phyloP scores from a whole-genome alignment of 2,797 vertebrate genomes.

The Channallabes apus region DNA sequence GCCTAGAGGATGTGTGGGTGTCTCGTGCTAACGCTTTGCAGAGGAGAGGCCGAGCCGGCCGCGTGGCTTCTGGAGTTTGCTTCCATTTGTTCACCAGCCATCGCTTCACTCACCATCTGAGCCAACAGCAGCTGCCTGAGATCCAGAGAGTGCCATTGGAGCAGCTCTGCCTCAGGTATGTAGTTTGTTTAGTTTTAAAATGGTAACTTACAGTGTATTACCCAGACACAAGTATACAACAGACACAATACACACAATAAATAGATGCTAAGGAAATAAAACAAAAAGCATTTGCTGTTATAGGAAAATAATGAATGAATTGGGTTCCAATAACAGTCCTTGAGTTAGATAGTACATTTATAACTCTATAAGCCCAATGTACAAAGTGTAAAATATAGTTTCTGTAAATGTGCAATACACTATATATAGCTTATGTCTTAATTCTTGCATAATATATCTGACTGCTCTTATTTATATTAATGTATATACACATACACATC shows the following conservation, averaged over 20 bases:
- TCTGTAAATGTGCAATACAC: no score
- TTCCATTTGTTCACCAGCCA: conserved; percentile 98
- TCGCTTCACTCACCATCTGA: conserved; percentile 86
- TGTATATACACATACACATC: no score
- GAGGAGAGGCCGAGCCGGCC: conserved; percentile 91
- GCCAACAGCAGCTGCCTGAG: conserved; percentile 91
- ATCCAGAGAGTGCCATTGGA: conserved; percentile 94
- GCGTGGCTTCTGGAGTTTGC: conserved; percentile 91
- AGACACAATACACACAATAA: neutral
- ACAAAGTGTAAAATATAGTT: no score
- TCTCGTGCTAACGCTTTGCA: conserved; percentile 93
- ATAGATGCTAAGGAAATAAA: neutral
- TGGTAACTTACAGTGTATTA: no score
- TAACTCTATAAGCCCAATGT: no score
- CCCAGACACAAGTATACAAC: neutral
- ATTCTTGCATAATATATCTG: no score
- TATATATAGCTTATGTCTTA: no score
- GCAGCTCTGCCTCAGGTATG: conserved; percentile 85
- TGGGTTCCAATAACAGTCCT: neutral
- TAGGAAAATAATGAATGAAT: neutral
- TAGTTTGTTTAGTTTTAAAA: neutral
- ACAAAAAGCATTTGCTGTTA: neutral
- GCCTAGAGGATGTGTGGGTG: conserved; percentile 92
- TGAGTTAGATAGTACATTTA: no score
- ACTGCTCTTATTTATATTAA: no score